Conservation (phyloP, 1,140 invertebrate genomes). For the Cheumatopsyche charites region DNA sequence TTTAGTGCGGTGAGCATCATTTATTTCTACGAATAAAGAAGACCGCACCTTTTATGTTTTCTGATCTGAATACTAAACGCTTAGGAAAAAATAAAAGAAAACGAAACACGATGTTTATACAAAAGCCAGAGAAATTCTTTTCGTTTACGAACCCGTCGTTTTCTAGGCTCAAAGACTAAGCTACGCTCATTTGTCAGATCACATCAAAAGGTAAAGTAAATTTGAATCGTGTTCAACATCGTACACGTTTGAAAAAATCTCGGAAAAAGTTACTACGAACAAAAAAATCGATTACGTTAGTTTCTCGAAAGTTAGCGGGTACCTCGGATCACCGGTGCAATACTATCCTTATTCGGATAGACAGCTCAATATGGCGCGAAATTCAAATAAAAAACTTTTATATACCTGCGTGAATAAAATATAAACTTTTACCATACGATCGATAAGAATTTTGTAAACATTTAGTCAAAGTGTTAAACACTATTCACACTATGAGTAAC, state of each 20-base stretch:
- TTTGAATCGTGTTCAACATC: too few relatives aligned
- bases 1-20: neutral
- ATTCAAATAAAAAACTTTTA: constrained; percentile 1
- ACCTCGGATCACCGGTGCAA: neutral
- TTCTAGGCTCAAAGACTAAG: too few relatives aligned
- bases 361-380: neutral
- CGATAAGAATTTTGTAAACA: too few relatives aligned
- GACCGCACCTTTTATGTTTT: constrained; percentile 19
- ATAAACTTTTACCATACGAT: too few relatives aligned
- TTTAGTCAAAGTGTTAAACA: too few relatives aligned
- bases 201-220: too few relatives aligned
- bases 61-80: constrained; percentile 1
- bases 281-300: constrained; percentile 4
- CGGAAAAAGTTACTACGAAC: too few relatives aligned
- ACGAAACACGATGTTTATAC: neutral
- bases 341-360: neutral
- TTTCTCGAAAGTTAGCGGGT: constrained; percentile 6
- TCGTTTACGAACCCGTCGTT: too few relatives aligned
- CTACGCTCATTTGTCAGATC: too few relatives aligned
- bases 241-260: too few relatives aligned
- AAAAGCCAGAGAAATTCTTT: neutral
- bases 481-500: too few relatives aligned
- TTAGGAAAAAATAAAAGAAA: neutral
- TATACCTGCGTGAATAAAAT: too few relatives aligned
- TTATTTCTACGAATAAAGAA: constrained; percentile 1